Evolutionary conservation across 2,113 vertebrate species (phyloP).

Genomic region (Raja brachyura): DNA sequence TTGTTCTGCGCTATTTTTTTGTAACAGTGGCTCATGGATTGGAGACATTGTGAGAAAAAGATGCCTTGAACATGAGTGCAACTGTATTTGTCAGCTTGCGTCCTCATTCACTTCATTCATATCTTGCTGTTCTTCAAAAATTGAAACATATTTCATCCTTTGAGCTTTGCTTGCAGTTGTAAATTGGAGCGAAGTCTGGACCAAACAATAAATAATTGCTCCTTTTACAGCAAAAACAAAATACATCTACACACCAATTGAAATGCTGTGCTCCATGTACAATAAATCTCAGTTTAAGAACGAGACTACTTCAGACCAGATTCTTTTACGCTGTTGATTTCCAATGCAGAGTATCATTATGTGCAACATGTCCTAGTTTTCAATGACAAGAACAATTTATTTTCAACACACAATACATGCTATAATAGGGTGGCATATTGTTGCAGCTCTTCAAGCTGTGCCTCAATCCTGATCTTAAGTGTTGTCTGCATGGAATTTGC

Average conservation of each 20-base stretch:
- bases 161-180: not conserved
- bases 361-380: too few relatives aligned
- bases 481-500: too few relatives aligned
- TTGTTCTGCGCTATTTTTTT: not conserved
- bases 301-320: not conserved
- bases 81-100: not conserved
- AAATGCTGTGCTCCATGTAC: not conserved
- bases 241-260: not conserved
- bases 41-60: not conserved
- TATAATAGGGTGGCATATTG: too few relatives aligned
- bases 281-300: not conserved
- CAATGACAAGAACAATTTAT: too few relatives aligned
- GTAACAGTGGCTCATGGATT: not conserved
- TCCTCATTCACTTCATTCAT: not conserved
- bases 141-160: not conserved
- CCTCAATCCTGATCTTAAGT: too few relatives aligned
- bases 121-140: not conserved
- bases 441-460: too few relatives aligned
- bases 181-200: not conserved
- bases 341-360: not conserved
- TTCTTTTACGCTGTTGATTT: not conserved
- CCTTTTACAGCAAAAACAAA: not conserved
- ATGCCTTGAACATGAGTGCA: not conserved
- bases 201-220: not conserved
- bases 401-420: too few relatives aligned